These are phyloP conservation scores for Turritopsis dohrnii DNA, from an alignment of 30 jellyfish, hydroid and myxozoan species.

Conservation along the genomic window DNA sequence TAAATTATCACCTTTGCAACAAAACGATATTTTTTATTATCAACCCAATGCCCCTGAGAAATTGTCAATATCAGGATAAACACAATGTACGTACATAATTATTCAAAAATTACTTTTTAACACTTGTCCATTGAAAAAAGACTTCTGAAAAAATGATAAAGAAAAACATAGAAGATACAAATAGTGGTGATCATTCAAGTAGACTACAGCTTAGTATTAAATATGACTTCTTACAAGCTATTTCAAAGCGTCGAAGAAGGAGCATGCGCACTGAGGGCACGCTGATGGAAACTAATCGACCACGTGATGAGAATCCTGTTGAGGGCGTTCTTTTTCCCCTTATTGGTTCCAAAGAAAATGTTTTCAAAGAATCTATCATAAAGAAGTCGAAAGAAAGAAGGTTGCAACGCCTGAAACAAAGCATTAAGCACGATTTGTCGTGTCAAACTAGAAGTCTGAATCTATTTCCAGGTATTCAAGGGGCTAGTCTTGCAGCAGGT, in stretches of 20 bases:
- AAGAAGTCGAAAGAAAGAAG: neutral
- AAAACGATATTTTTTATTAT: neutral
- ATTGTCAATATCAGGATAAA: neutral
- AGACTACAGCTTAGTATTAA: neutral
- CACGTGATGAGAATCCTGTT: neutral
- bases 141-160: neutral
- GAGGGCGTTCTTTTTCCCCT: neutral
- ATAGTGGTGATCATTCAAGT: neutral
- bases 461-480: neutral
- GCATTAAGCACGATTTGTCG: neutral
- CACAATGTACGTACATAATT: neutral
- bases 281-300: neutral
- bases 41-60: neutral
- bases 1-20: no score
- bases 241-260: neutral
- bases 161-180: neutral
- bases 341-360: neutral
- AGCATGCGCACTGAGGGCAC: neutral
- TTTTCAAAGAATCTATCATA: neutral
- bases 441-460: neutral
- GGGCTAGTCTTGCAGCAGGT: neutral
- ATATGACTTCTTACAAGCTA: neutral
- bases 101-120: neutral
- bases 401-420: neutral
- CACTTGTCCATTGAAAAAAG: neutral